phyloP scores from a whole-genome alignment of 1,140 invertebrate species.

The Pseudoatta argentina region DNA sequence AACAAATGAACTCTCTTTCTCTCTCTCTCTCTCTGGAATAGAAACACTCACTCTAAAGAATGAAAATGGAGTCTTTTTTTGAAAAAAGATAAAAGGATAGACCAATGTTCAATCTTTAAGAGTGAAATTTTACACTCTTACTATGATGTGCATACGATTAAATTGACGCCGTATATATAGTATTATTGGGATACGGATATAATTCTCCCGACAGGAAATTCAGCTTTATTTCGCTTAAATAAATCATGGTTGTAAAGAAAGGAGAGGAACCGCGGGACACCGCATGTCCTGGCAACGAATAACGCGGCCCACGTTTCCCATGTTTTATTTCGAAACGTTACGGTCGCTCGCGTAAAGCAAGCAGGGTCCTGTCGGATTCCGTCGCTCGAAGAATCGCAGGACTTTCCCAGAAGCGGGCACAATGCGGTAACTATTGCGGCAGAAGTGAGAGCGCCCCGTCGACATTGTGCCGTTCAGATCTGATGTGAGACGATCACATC shows the following conservation, averaged over 20 bases:
- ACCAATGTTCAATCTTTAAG: too few relatives aligned
- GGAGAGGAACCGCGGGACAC: not conserved
- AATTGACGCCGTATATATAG: not conserved
- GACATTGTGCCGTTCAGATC: constrained; percentile 16
- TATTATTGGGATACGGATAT: not conserved
- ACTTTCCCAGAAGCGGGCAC: constrained; percentile 11
- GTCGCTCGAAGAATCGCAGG: constrained; percentile 32
- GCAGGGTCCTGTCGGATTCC: not conserved
- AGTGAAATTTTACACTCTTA: too few relatives aligned
- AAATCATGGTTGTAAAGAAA: not conserved
- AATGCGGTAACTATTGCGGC: constrained; percentile 27
- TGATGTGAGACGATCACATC: not conserved
- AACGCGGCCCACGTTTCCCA: constrained; percentile 29
- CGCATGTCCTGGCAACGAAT: constrained; percentile 5
- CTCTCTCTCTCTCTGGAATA: too few relatives aligned
- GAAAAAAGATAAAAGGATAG: too few relatives aligned
- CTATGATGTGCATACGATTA: not conserved
- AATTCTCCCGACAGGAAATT: not conserved
- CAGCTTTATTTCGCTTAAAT: not conserved
- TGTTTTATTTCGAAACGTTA: constrained; percentile 45
- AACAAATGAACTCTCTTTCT: not conserved
- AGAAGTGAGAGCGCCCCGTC: constrained; percentile 17
- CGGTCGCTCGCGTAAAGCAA: not conserved
- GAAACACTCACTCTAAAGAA: too few relatives aligned
- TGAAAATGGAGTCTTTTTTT: too few relatives aligned